Percentiles rank a stretch among this genome's conserved stretches.
phyloP scores from a whole-genome alignment of 1,140 invertebrate genomes.

The Drosophila tropicalis region DNA sequence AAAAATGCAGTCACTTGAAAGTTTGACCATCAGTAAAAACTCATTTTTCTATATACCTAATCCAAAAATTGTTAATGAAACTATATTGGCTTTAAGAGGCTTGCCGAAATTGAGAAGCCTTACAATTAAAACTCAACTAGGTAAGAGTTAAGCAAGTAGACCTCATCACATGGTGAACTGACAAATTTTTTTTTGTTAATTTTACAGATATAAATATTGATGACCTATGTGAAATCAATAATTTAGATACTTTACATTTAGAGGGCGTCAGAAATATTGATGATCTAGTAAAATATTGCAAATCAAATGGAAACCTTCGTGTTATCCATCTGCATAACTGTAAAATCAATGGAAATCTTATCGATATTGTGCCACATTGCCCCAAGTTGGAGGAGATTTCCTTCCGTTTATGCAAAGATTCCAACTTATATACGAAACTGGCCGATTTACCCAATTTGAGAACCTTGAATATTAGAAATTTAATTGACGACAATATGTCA shows the following conservation, averaged over 20 bases:
- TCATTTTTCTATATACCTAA: slow-evolving; percentile 11
- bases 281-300: slow-evolving; percentile 8
- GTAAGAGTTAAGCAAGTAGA: neutral
- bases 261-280: neutral
- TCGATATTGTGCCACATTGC: slow-evolving; percentile 2
- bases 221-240: slow-evolving; percentile 1
- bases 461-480: neutral
- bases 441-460: neutral
- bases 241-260: neutral
- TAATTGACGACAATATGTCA: neutral
- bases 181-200: neutral
- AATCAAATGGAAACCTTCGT: neutral
- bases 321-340: neutral
- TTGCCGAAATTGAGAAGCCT: neutral
- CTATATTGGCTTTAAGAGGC: slow-evolving; percentile 14
- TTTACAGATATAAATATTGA: neutral
- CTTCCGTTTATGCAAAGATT: neutral
- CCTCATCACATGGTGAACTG: neutral
- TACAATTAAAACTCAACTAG: neutral
- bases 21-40: neutral
- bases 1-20: neutral
- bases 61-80: slow-evolving; percentile 7
- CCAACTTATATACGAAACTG: neutral
- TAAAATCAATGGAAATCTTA: neutral
- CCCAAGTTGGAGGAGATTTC: neutral